Evolutionary conservation across 2,797 vertebrate species (phyloP), one percentile per base, ranked within the genome.

Genomic region (Mormyrus proboscirostris): DNA sequence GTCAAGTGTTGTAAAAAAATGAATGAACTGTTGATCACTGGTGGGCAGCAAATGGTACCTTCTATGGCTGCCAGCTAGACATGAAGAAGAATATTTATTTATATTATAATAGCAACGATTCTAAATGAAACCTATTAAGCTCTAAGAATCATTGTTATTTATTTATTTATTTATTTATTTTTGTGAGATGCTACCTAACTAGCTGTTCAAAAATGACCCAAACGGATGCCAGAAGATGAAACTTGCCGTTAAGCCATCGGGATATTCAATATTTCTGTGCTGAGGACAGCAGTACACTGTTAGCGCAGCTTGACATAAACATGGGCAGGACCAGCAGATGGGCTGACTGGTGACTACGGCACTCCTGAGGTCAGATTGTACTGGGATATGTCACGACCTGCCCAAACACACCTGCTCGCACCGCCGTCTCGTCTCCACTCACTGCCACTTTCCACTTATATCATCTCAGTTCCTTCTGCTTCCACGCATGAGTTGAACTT

Each of bases 401-500:
- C 95, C 96, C 88, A 1, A 7, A 92, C 96, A 96, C 96, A 97
- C 96, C 96, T 97, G 89, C 62, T 85, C 8, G 92, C 95, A 94
- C 93, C 22, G 91, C 90, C 92, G 94, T 94, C 95, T 96, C 92
- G 94, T 94, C 95, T 96, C 94, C 94, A 94, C 94, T 96, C 95
- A 94, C 94, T 95, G 93, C 94, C 95, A 94, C 93, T 94, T 92
- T 93, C 90, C 88, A 73, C 92, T 95, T 96, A 96, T 95, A 96
- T 96, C 96, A 96, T 96, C 95, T 96, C 95, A 89, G 85, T 89
- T 87, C 89, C 95, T 96, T 25, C 94, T 95, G 93, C 92, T 92
- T 94, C 95, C 95, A 96, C 94, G 96, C 95, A 95, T 95, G 93
- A 96, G 93, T 94, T 95, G 93, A 93, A 90, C 94, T 95, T 94